A percentile compares a stretch with the other conserved stretches of the same genome.
Conservation (phyloP, 2,113 vertebrate species). For the Spea multiplicata region DNA sequence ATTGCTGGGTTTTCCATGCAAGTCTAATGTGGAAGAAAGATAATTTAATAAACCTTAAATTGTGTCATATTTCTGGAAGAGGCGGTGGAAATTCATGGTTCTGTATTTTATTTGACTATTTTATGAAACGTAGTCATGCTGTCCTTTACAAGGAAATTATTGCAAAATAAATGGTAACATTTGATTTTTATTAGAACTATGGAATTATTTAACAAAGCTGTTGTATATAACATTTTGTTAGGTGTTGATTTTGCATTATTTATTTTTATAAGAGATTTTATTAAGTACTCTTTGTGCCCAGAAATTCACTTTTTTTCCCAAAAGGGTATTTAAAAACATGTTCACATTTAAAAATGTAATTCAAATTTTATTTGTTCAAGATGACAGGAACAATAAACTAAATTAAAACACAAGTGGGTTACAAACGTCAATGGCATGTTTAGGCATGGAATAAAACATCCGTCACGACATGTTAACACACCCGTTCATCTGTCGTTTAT, state of each 20-base stretch:
- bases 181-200: slow-evolving; percentile 19
- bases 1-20: no score
- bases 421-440: slow-evolving; percentile 6
- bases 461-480: neutral
- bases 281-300: neutral
- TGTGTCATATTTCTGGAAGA: slow-evolving; percentile 13
- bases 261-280: neutral
- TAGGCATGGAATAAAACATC: neutral
- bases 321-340: neutral
- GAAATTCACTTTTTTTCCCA: neutral
- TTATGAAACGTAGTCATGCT: neutral
- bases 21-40: no score
- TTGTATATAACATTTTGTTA: neutral
- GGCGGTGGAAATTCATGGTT: slow-evolving; percentile 5
- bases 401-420: neutral
- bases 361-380: slow-evolving; percentile 18
- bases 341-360: slow-evolving; percentile 10
- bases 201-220: neutral
- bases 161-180: slow-evolving; percentile 18
- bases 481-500: neutral
- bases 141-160: slow-evolving; percentile 14
- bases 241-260: neutral
- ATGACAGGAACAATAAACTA: slow-evolving; percentile 1
- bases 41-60: no score
- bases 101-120: slow-evolving; percentile 15